phyloP scores from a whole-genome alignment of 2,888 invertebrate species.

The Xestia rhomboidea region DNA sequence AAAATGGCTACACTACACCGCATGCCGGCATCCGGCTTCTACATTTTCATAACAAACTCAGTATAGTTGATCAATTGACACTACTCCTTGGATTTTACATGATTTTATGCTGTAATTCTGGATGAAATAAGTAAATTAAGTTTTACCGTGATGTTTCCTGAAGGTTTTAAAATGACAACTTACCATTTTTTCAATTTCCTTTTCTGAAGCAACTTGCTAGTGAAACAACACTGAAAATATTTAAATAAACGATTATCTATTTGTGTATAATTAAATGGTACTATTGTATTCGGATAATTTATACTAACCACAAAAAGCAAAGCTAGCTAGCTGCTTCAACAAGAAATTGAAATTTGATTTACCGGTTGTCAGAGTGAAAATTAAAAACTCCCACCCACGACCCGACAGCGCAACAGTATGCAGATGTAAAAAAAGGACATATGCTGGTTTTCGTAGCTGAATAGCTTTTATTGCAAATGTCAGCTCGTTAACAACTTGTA shows the following conservation, averaged over 20 bases:
- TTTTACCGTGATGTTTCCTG: not conserved
- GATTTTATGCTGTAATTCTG: not conserved
- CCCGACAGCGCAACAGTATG: not conserved
- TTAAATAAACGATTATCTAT: slow-evolving; percentile 1
- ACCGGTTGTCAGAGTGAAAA: slow-evolving; percentile 62
- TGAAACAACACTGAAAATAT: slow-evolving; percentile 57
- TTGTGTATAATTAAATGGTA: not conserved
- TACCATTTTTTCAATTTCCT: slow-evolving; percentile 57
- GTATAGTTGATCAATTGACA: not conserved
- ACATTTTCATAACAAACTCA: slow-evolving; percentile 53
- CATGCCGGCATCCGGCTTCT: slow-evolving; percentile 78
- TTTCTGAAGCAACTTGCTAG: slow-evolving; percentile 33
- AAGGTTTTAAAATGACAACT: slow-evolving; percentile 26
- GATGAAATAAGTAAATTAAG: slow-evolving; percentile 7
- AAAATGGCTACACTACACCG: slow-evolving; percentile 87
- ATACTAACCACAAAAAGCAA: slow-evolving; percentile 59
- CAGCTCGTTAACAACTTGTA: not conserved
- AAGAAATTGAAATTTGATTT: slow-evolving; percentile 49
- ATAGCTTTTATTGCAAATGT: not conserved
- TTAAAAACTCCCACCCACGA: slow-evolving; percentile 52
- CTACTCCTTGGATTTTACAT: not conserved
- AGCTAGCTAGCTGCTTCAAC: slow-evolving; percentile 38
- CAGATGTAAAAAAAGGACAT: not conserved
- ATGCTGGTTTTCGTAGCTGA: not conserved
- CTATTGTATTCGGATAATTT: not conserved